A percentile compares a stretch with the other conserved stretches of the same genome.
Conservation (phyloP, 53 echinoderm and acorn worm species). For the Hippasteria phrygiana region DNA sequence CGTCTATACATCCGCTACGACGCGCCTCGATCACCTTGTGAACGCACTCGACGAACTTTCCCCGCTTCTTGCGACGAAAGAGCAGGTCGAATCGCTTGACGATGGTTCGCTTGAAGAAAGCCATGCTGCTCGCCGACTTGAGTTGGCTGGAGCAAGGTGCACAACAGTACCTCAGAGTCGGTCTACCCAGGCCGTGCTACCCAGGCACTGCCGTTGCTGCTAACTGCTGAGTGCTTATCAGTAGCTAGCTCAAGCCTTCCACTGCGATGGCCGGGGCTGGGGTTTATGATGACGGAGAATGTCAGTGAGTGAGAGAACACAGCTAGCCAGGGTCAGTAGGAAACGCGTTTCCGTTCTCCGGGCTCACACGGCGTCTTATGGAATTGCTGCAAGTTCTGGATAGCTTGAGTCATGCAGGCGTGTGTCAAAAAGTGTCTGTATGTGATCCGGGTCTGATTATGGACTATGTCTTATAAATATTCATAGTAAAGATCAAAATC, state of each 20-base stretch:
- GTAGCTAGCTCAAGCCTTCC: slow-evolving; percentile 2
- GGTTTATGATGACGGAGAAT: neutral
- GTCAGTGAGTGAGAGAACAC: neutral
- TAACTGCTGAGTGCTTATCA: neutral
- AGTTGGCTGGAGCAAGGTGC: neutral
- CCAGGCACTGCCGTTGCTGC: neutral
- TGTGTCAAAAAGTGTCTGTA: slow-evolving; percentile 25
- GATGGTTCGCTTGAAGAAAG: slow-evolving; percentile 83
- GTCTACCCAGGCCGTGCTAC: slow-evolving; percentile 23
- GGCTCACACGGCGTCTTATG: slow-evolving; percentile 44
- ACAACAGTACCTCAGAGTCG: neutral
- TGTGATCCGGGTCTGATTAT: neutral
- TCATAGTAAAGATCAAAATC: neutral
- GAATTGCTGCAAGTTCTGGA: slow-evolving; percentile 16
- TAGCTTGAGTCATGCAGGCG: slow-evolving; percentile 59
- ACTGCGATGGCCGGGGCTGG: neutral
- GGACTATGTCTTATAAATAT: neutral
- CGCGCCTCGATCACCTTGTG: slow-evolving; percentile 90
- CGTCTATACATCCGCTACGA: slow-evolving; percentile 92
- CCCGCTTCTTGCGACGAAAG: slow-evolving; percentile 80
- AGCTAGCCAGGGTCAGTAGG: slow-evolving; percentile 18
- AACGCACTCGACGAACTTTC: slow-evolving; percentile 87
- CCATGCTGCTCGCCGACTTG: slow-evolving; percentile 60
- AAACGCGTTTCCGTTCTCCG: slow-evolving; percentile 33
- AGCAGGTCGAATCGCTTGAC: slow-evolving; percentile 78